Evolutionary conservation across 2,888 invertebrate genomes (phyloP).

Genomic region (Herminia tarsipennalis): DNA sequence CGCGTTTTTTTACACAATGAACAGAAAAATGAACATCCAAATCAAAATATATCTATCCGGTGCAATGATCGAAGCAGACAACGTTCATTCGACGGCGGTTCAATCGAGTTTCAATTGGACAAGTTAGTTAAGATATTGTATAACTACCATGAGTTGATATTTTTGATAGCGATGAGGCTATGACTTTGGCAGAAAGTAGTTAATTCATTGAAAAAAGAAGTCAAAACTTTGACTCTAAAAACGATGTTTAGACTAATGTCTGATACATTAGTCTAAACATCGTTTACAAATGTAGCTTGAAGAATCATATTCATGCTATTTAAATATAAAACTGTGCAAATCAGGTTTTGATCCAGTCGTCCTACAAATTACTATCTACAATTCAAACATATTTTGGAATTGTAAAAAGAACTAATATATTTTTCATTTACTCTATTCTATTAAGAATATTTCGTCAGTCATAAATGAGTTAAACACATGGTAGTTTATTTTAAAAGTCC

Average conservation of each 20-base stretch:
- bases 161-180: no score
- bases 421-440: background rate
- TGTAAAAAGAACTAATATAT: background rate
- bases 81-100: conserved; percentile 59
- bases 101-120: conserved; percentile 60
- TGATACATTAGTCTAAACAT: no score
- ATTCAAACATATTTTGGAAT: background rate
- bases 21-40: conserved; percentile 68
- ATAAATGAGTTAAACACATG: background rate
- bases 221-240: no score
- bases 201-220: no score
- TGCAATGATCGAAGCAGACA: conserved; percentile 80
- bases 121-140: background rate
- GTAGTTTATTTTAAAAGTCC: background rate
- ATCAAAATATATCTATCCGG: conserved; percentile 75
- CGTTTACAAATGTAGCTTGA: no score
- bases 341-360: no score
- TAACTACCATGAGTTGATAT: background rate
- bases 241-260: no score
- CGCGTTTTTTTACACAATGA: no score
- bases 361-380: no score
- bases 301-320: no score
- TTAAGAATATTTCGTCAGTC: background rate
- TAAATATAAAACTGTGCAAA: no score
- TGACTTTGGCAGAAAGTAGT: no score